Base-by-base conservation (phyloP, 2,113 vertebrate genomes). In the Lamprotornis superbus region DNA sequence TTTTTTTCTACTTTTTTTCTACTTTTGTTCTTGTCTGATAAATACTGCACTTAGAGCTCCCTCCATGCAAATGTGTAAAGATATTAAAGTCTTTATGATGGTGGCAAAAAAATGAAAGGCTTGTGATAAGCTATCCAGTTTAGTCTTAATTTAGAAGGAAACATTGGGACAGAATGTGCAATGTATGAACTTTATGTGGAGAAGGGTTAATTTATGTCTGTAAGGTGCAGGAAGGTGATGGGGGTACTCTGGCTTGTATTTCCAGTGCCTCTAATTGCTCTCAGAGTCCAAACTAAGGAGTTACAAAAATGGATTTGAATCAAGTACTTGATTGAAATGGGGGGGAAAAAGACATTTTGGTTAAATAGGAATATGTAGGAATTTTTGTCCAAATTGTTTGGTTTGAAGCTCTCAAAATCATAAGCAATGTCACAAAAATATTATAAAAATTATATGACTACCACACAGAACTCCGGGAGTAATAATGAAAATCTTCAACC, bases 301-400 rank as follows among this genome's bases (percentile, higher is more conserved):
- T 49, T 61, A 64, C 2, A 53, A 40, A 74, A 55, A 23, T 30
- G 33, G 56, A 44, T 80, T 86, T 89, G 33, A 91, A 57, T 77
- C 31, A 69, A 59, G 15, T 15, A 46, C 14, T 77, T 83, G 40
- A 50, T 3, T 19, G 9, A 40, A 63, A 64, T 63, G 33, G 21
- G 1, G 0, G 1, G 11, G 7, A 22, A 56, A 33, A 47, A 20
- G 5, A 11, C 5, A 18, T 64, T 71, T 30, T 42, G 8, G 7
- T 69, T 69, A 46, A 68, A 68, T 20, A 71, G 13, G 14, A 63
- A 24, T 59, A 30, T 2, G 0, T 40, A 64, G 53, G 59, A 80
- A 44, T 30, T 42, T 28, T 10, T 86, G 30, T n/a, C 28, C 12
- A 50, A 59, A 60, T 50, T 15, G 1, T 3, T 64, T 55, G 44